Conservation (phyloP, 2,797 vertebrate species). For the Kryptolebias ocellatus region DNA sequence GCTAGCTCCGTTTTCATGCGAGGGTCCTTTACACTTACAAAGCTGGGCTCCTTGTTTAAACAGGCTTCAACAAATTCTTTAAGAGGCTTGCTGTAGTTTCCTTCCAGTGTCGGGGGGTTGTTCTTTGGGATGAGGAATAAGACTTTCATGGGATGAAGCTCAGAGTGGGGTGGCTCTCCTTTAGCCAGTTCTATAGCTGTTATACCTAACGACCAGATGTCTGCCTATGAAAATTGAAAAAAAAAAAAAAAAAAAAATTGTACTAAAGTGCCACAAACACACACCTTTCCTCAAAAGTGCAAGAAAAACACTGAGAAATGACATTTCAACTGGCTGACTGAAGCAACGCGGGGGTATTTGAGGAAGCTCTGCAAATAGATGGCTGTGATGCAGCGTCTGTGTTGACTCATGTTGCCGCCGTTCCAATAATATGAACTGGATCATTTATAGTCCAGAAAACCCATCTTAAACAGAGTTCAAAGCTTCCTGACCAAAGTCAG, state of each 20-base stretch:
- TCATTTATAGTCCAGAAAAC: constrained; percentile 20
- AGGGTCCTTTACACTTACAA: constrained; percentile 88
- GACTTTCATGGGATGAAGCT: constrained; percentile 98
- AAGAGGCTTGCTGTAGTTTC: constrained; percentile 94
- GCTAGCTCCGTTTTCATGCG: background rate
- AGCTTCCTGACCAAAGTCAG: background rate
- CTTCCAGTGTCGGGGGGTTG: constrained; percentile 96
- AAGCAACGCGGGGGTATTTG: constrained; percentile 29
- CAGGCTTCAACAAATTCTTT: constrained; percentile 98
- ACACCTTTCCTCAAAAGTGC: constrained; percentile 3
- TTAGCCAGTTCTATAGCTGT: constrained; percentile 97
- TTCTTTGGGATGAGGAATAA: constrained; percentile 99
- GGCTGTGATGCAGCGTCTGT: constrained; percentile 23
- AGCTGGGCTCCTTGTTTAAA: constrained; percentile 97
- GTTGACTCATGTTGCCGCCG: constrained; percentile 43
- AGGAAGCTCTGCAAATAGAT: constrained; percentile 34
- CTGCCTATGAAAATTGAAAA: constrained; percentile 84
- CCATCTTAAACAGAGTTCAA: background rate
- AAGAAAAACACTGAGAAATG: constrained; percentile 5
- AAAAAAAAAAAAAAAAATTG: background rate
- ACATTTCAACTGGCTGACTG: constrained; percentile 24
- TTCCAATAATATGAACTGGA: constrained; percentile 45
- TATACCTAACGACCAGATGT: constrained; percentile 98
- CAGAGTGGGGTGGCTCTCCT: constrained; percentile 96
- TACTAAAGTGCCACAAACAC: constrained; percentile 8